Evolutionary conservation across 2,113 vertebrate species (phyloP).

Genomic region (Nibea coibor): DNA sequence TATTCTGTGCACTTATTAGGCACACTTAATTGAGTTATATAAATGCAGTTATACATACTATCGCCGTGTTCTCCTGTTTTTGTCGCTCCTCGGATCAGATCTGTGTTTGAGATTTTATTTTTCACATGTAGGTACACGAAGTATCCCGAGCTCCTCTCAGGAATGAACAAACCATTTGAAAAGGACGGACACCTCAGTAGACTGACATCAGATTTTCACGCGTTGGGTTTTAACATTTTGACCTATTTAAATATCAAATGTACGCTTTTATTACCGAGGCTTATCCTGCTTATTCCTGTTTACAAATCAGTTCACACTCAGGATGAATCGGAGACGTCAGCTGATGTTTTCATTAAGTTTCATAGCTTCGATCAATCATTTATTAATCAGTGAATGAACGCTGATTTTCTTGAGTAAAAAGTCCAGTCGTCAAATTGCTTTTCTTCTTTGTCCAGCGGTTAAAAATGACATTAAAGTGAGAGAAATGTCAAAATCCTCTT

Average conservation of each 20-base stretch:
- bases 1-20: background rate
- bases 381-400: background rate
- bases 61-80: no score
- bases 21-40: background rate
- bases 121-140: background rate
- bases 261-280: fast-evolving
- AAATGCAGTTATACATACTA: background rate
- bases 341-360: background rate
- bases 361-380: background rate
- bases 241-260: background rate
- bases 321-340: background rate
- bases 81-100: background rate
- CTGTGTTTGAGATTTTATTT: background rate
- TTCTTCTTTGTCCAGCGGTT: background rate
- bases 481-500: background rate
- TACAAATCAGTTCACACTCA: background rate
- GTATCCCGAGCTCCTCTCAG: fast-evolving
- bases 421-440: background rate
- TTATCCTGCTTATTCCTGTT: background rate
- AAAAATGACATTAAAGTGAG: background rate
- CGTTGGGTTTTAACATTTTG: background rate
- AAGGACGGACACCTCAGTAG: no score
- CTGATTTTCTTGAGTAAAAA: background rate
- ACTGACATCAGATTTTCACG: background rate
- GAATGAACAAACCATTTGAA: background rate